Evolutionary conservation across 2,888 invertebrate species (phyloP).

Genomic region (Saturnia pavonia): DNA sequence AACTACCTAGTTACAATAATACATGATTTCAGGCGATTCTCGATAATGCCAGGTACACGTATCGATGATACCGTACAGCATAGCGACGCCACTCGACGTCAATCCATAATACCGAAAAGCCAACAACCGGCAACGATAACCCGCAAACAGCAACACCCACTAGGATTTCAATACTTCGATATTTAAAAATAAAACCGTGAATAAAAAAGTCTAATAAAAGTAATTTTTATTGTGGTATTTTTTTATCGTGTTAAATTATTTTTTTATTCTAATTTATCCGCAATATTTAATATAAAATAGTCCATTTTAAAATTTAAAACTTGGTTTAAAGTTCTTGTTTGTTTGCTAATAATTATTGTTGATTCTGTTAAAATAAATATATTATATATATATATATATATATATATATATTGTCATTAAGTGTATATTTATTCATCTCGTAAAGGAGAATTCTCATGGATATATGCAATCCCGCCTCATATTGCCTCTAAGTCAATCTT

Average conservation of each 20-base stretch:
- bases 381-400: background rate
- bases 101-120: slow-evolving; percentile 59
- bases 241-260: too few species aligned
- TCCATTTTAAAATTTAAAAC: too few species aligned
- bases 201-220: background rate
- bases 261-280: too few species aligned
- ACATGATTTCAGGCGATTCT: slow-evolving; percentile 59
- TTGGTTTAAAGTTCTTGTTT: too few species aligned
- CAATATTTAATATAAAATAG: too few species aligned
- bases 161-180: slow-evolving; percentile 70
- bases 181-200: slow-evolving; percentile 30
- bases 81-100: slow-evolving; percentile 42
- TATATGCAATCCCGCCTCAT: too few species aligned
- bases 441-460: too few species aligned
- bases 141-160: slow-evolving; percentile 44
- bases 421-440: background rate
- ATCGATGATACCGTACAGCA: slow-evolving; percentile 43
- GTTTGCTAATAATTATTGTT: background rate
- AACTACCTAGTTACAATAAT: background rate
- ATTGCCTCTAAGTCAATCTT: too few species aligned
- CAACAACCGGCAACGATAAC: slow-evolving; percentile 48
- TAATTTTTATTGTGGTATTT: background rate
- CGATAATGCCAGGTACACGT: slow-evolving; percentile 65
- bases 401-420: background rate
- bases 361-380: background rate